These are phyloP conservation scores for Balaenoptera acutorostrata DNA, from an alignment of 2,113 vertebrate species.

Conservation along the genomic window DNA sequence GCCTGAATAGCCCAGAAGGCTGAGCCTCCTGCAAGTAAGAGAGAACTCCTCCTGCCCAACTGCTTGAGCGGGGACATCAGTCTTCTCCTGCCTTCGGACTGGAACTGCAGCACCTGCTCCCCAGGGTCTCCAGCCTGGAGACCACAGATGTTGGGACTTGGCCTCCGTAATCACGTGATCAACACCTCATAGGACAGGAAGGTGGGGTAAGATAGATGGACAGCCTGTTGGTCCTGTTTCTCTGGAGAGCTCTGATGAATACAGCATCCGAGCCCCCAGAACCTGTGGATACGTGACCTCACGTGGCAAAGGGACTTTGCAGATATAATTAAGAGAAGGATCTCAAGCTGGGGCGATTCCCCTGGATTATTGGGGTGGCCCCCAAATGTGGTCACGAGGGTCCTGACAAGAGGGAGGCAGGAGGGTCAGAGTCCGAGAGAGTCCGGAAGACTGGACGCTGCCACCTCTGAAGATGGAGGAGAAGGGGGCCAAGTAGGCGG, in stretches of 20 bases:
- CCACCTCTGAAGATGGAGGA: not conserved
- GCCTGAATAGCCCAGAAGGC: not conserved
- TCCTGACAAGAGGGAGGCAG: not conserved
- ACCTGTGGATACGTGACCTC: fast-evolving
- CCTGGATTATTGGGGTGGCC: not conserved
- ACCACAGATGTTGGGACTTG: fast-evolving
- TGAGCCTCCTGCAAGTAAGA: not conserved
- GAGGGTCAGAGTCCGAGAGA: not conserved
- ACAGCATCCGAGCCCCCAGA: fast-evolving
- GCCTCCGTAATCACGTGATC: fast-evolving
- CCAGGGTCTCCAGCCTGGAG: not conserved
- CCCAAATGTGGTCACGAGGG: not conserved
- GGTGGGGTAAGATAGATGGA: fast-evolving
- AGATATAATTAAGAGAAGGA: not conserved
- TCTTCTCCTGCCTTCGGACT: fast-evolving
- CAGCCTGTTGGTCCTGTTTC: fast-evolving
- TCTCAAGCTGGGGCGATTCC: fast-evolving
- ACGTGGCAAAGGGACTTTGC: not conserved
- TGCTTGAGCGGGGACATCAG: not conserved
- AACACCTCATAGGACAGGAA: fast-evolving
- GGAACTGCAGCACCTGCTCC: fast-evolving
- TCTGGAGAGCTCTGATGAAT: not conserved
- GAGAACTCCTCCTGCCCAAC: not conserved
- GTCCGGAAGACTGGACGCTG: fast-evolving
- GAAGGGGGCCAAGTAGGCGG: not conserved